Evolutionary conservation across 2,888 invertebrate genomes (phyloP), one percentile per base, ranked within the genome.

Genomic region (Vesta saturnalis): DNA sequence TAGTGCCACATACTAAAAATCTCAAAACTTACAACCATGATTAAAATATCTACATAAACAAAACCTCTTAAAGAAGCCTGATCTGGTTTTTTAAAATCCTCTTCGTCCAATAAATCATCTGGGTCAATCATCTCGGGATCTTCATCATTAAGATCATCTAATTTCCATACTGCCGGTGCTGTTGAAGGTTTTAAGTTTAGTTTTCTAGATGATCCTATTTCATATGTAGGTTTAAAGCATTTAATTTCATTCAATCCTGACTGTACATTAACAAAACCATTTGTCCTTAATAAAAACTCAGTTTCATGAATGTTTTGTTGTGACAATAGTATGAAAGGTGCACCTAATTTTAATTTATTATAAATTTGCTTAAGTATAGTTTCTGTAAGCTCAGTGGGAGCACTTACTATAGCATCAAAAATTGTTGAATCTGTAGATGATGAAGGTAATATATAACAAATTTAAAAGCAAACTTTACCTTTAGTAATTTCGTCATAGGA

Each of bases 51-150:
- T 19, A 57, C n/a, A 12, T 47, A 23, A 23, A 1, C 19, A 10
- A 71, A 82, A 95, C 95, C 94, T 89, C 87, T 91, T n/a, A 97
- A 86, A 10, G 93, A 90, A 15, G 90, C 86, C 22, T 93, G 91
- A 78, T 94, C 92, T 1, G 99, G 99, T 84, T 94, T 96, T 77
- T 91, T 89, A 71, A 94, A 88, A 83, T 99, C 98, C 68, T 92
- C 92, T 77, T 95, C 96, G 83, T 96, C 95, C 15, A 99, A 85
- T 22, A 99, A 87, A 74, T 92, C 91, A 83, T 96, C 93, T 69
- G 94, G 93, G 84, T 98, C 93, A 73, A 98, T 94, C 22, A 91
- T 86, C 69, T 93, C 92, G 77, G 92, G 91, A 77, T 95, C 93
- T 68, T 90, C 88, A 59, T 85, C 85, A 78, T 94, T 92, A 68